Conservation (phyloP, 2,113 vertebrate species). For the Osmerus mordax region DNA sequence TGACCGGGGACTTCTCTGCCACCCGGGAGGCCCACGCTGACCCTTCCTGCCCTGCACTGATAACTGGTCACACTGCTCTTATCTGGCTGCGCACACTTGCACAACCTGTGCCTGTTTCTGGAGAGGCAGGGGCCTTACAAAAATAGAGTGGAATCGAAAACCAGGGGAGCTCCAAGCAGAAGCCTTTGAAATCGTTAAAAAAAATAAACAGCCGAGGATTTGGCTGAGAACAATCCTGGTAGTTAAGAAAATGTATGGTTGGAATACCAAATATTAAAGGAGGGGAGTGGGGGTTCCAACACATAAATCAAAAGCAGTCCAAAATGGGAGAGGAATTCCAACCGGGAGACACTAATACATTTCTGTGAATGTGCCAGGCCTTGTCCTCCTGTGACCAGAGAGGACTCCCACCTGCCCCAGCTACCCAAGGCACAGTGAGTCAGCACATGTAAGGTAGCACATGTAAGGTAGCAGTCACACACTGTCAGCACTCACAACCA, state of each 20-base stretch:
- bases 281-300: slow-evolving; percentile 2
- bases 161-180: no score
- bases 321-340: slow-evolving; percentile 27
- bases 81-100: no score
- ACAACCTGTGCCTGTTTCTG: no score
- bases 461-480: slow-evolving; percentile 42
- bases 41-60: slow-evolving; percentile 9
- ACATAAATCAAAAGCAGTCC: slow-evolving; percentile 24
- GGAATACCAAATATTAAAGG: not conserved
- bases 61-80: not conserved
- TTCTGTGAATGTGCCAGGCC: slow-evolving; percentile 26
- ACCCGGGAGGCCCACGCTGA: slow-evolving; percentile 22
- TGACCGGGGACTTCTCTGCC: slow-evolving; percentile 33
- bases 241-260: no score
- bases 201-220: no score
- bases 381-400: slow-evolving; percentile 56
- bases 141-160: no score
- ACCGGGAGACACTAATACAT: slow-evolving; percentile 13
- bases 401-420: slow-evolving; percentile 42
- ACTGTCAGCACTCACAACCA: slow-evolving; percentile 2
- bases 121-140: no score
- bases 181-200: no score
- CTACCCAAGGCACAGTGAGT: slow-evolving; percentile 4
- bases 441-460: slow-evolving; percentile 41
- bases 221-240: no score